Evolutionary conservation across 2,888 invertebrate species (phyloP).

Genomic region (Caenorhabditis becei): DNA sequence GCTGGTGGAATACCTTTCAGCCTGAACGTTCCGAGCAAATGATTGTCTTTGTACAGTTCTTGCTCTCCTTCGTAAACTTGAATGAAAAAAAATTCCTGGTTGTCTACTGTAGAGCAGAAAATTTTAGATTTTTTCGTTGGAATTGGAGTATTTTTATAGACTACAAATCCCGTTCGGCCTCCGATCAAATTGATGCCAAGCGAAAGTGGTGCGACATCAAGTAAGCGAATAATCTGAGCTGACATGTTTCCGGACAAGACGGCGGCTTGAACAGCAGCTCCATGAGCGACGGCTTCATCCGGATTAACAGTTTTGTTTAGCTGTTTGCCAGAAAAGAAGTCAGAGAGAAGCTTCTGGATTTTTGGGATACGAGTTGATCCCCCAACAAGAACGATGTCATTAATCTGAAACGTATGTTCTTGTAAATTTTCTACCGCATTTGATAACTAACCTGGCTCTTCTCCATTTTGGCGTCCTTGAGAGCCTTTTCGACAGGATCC

Average conservation of each 20-base stretch:
- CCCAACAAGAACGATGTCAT: background rate
- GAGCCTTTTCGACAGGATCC: constrained; percentile 96
- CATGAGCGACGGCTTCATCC: constrained; percentile 99
- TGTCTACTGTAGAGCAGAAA: constrained; percentile 94
- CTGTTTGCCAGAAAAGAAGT: background rate
- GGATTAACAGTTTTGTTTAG: constrained; percentile 91
- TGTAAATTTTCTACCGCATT: constrained; percentile 82
- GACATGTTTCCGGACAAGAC: constrained; percentile 69
- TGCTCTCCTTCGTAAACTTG: constrained; percentile 86
- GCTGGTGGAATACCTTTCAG: constrained; percentile 86
- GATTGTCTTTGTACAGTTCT: constrained; percentile 81
- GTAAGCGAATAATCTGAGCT: constrained; percentile 71
- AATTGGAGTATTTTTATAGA: constrained; percentile 97
- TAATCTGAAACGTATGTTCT: background rate
- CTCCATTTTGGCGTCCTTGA: constrained; percentile 96
- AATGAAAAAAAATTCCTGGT: constrained; percentile 92
- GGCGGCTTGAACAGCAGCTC: constrained; percentile 93
- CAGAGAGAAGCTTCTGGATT: background rate
- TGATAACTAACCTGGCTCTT: constrained; percentile 84
- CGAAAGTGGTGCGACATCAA: constrained; percentile 96
- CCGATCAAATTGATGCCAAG: constrained; percentile 98
- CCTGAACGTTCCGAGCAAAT: constrained; percentile 93
- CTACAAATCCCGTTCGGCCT: constrained; percentile 94
- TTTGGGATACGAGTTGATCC: background rate
- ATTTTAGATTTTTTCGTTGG: constrained; percentile 61